A percentile compares a stretch with the other conserved stretches of the same genome.
Evolutionary conservation across 2,888 invertebrate species (phyloP).

Genomic region (Drosophila koepferae): DNA sequence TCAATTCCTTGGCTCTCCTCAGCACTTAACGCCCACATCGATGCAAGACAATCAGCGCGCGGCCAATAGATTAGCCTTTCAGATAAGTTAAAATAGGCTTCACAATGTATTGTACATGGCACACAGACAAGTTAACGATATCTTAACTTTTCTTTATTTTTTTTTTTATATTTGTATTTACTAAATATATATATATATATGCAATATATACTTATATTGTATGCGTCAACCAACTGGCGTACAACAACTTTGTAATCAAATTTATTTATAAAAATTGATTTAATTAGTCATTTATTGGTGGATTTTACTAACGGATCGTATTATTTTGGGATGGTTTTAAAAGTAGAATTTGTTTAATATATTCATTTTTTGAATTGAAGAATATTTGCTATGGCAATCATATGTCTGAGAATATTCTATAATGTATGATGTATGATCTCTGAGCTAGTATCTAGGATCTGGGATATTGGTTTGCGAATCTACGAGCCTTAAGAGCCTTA

Average conservation of each 20-base stretch:
- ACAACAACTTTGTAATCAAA: background rate
- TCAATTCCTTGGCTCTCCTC: background rate
- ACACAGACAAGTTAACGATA: constrained; percentile 8
- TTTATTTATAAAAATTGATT: background rate
- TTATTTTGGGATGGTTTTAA: background rate
- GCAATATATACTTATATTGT: background rate
- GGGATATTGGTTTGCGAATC: background rate
- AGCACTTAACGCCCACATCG: constrained; percentile 7
- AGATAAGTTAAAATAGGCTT: constrained; percentile 26
- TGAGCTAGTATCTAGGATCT: background rate
- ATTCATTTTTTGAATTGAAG: too few relatives aligned
- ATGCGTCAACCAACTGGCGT: background rate
- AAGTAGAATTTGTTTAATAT: too few relatives aligned
- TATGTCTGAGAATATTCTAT: too few relatives aligned
- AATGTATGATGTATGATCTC: background rate
- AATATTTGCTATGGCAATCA: background rate
- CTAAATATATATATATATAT: background rate
- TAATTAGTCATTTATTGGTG: background rate
- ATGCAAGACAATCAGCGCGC: constrained; percentile 29
- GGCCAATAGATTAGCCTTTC: constrained; percentile 31
- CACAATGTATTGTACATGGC: background rate
- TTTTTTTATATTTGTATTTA: background rate
- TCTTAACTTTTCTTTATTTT: background rate
- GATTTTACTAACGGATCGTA: background rate
- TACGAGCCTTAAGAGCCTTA: too few relatives aligned